Evolutionary conservation across 1,140 invertebrate species (phyloP), one percentile per base, ranked within the genome.

Genomic region (Euura lappo): DNA sequence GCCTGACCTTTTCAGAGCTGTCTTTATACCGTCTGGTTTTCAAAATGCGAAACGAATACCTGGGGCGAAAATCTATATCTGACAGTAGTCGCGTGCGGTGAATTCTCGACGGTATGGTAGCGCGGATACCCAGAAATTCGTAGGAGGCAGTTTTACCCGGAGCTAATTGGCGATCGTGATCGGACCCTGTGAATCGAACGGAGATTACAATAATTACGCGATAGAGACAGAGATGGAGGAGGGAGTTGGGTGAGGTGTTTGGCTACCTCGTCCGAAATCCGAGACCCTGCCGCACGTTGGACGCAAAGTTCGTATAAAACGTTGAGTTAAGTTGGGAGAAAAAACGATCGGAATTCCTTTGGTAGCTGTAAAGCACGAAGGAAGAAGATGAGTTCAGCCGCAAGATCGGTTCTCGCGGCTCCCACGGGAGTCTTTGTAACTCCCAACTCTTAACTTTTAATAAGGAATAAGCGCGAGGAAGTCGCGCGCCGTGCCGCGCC

Each of bases 151-250:
- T 28, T 28, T 60, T 6, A 60, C 6, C 2, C 51, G 5, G 13
- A 6, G 51, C 51, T 60, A 60, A 60, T 60, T 60, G 51, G 51
- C 51, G 13, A 6, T 28, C 51, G 3, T n/a, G 51, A n/a, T n/a
- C 51, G 51, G 51, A 60, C 13, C 10, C 13, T n/a, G 6, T 11
- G 51, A n/a, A 60, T n/a, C 51, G 8, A 6, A 5, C 3, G 51
- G 13, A 60, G 51, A 60, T 60, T 60, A 60, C 51, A n/a, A 60
- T 60, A 60, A 60, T 60, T 60, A 60, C 51, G 51, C 51, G 51
- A 60, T 60, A 60, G 51, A 60, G 28, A 60, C 51, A n/a, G 13
- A n/a, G 51, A 60, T 60, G 8, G 51, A 60, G 51, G 51, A 11
- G 28, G 28, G 28, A 28, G 28, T 28, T 28, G 28, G 28, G 28